phyloP scores from a whole-genome alignment of 2,113 vertebrate genomes.

The Myrmophylax atrothorax region DNA sequence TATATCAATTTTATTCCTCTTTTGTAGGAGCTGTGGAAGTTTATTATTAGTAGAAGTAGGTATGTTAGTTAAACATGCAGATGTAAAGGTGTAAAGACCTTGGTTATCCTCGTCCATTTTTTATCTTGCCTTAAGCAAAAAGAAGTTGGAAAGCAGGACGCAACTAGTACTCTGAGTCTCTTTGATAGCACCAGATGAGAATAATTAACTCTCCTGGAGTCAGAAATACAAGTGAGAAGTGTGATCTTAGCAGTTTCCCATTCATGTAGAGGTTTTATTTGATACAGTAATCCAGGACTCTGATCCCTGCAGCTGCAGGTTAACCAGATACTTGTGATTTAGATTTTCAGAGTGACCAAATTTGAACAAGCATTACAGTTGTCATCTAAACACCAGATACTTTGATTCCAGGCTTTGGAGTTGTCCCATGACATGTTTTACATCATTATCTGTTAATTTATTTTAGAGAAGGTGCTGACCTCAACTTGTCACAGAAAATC shows the following conservation, averaged over 20 bases:
- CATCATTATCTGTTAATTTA: neutral
- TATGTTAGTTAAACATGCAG: neutral
- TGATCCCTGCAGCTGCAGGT: neutral
- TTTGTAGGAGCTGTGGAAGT: neutral
- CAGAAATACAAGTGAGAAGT: neutral
- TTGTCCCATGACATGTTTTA: neutral
- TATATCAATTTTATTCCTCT: neutral
- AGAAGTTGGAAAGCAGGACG: neutral
- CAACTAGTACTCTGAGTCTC: neutral
- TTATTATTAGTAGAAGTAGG: neutral
- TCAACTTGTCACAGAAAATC: neutral
- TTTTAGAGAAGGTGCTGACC: neutral
- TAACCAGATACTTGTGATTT: neutral
- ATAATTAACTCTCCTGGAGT: neutral
- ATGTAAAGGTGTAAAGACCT: accelerated
- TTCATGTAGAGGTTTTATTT: neutral
- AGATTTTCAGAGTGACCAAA: neutral
- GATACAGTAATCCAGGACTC: accelerated
- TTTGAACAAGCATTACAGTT: neutral
- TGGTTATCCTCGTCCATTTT: neutral
- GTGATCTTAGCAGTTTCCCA: neutral
- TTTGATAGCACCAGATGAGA: neutral
- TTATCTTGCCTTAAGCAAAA: neutral
- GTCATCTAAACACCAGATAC: neutral
- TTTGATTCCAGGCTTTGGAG: neutral